phyloP scores from a whole-genome alignment of 1,140 invertebrate species.

The Streblospio benedicti region DNA sequence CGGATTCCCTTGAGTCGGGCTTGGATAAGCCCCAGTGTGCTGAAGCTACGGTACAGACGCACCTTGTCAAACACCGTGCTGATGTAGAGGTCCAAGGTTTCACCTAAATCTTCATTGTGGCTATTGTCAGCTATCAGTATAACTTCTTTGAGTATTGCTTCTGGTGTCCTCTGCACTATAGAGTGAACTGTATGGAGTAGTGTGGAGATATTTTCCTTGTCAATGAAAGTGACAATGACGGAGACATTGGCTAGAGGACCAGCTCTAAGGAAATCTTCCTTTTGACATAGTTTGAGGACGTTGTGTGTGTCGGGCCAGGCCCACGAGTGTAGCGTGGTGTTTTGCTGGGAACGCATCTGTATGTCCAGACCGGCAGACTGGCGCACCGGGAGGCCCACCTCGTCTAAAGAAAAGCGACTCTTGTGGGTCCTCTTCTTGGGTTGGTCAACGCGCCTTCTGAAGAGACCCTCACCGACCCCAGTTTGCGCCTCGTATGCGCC shows the following conservation, averaged over 20 bases:
- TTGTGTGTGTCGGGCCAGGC: no score
- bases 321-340: no score
- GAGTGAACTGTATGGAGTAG: conserved; percentile 3
- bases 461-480: no score
- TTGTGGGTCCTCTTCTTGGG: no score
- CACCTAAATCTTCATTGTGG: background rate
- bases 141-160: background rate
- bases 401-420: no score
- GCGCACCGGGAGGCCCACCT: no score
- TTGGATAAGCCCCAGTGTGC: conserved; percentile 65
- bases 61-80: conserved; percentile 6
- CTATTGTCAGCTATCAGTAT: conserved; percentile 5
- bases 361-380: no score
- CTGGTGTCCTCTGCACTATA: background rate
- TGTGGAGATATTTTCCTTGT: background rate
- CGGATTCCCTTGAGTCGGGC: conserved; percentile 74
- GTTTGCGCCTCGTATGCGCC: no score
- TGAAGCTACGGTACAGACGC: background rate
- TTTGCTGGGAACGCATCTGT: no score
- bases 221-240: background rate
- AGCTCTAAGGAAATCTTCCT: no score
- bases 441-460: no score
- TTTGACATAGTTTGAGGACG: no score
- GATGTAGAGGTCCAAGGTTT: conserved; percentile 4
- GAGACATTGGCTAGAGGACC: background rate